phyloP scores from a whole-genome alignment of 2,888 invertebrate species.

The Heliconius sara region DNA sequence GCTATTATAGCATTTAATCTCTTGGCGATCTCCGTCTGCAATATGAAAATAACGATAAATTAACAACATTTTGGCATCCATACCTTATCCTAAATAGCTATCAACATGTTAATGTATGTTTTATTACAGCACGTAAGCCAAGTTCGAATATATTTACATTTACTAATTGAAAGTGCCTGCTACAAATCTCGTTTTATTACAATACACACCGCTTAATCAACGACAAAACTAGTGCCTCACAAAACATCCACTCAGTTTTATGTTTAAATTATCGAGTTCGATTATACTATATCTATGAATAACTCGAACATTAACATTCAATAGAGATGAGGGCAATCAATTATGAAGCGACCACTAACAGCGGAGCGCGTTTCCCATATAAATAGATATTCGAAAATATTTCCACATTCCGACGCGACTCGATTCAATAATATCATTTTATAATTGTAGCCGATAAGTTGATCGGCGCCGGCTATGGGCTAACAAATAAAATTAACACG shows the following conservation, averaged over 20 bases:
- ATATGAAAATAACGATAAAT: slow-evolving; percentile 14
- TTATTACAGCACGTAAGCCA: slow-evolving; percentile 1
- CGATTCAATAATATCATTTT: slow-evolving; percentile 73
- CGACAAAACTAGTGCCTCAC: not conserved
- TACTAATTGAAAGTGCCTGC: slow-evolving; percentile 8
- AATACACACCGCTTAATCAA: not conserved
- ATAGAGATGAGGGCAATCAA: slow-evolving; percentile 66
- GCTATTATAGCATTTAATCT: slow-evolving; percentile 96
- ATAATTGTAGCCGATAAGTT: slow-evolving; percentile 73
- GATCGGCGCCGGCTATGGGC: slow-evolving; percentile 53
- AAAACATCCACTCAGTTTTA: slow-evolving; percentile 4
- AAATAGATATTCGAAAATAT: slow-evolving; percentile 68
- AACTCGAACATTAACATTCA: slow-evolving; percentile 69
- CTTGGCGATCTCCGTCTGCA: slow-evolving; percentile 97
- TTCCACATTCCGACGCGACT: slow-evolving; percentile 68
- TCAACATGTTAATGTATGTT: slow-evolving; percentile 23
- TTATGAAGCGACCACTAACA: slow-evolving; percentile 60
- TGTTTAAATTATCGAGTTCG: slow-evolving; percentile 36
- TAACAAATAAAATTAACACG: slow-evolving; percentile 80
- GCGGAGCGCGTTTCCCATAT: slow-evolving; percentile 56
- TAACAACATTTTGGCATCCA: slow-evolving; percentile 12
- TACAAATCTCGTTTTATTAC: slow-evolving; percentile 13
- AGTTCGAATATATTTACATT: not conserved
- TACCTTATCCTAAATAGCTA: slow-evolving; percentile 9
- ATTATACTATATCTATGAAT: slow-evolving; percentile 63